Percentiles rank a stretch among this genome's conserved stretches.
phyloP scores from a whole-genome alignment of 1,140 invertebrate genomes.

The Polypedilum vanderplanki region DNA sequence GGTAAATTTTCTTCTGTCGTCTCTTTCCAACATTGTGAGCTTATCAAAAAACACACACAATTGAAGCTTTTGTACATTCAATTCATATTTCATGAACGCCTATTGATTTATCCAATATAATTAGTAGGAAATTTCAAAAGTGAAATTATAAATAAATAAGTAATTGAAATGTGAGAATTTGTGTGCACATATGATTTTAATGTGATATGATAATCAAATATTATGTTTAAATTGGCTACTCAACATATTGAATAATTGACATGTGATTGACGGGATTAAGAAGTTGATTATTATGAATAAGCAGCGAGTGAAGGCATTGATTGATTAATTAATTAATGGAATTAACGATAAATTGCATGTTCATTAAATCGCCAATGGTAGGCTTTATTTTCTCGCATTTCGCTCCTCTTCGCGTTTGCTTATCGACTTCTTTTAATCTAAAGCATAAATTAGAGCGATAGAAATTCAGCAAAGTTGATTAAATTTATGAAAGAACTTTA shows the following conservation, averaged over 20 bases:
- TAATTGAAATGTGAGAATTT: not conserved
- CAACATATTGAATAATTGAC: not conserved
- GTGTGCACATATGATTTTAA: no score
- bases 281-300: not conserved
- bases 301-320: not conserved
- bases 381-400: no score
- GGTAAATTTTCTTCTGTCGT: not conserved
- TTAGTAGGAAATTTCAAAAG: not conserved
- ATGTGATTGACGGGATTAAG: not conserved
- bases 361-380: no score
- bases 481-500: no score
- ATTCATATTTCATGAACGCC: not conserved
- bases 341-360: not conserved
- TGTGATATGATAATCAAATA: no score
- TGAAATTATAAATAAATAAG: not conserved
- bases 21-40: not conserved
- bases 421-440: no score
- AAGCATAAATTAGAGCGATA: no score
- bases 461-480: no score
- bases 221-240: no score
- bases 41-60: not conserved
- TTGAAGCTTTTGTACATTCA: not conserved
- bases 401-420: no score
- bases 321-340: not conserved
- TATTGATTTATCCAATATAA: not conserved